These are phyloP conservation scores for Glyphotaelius pellucidus DNA, from an alignment of 2,888 invertebrate species.

Conservation along the genomic window DNA sequence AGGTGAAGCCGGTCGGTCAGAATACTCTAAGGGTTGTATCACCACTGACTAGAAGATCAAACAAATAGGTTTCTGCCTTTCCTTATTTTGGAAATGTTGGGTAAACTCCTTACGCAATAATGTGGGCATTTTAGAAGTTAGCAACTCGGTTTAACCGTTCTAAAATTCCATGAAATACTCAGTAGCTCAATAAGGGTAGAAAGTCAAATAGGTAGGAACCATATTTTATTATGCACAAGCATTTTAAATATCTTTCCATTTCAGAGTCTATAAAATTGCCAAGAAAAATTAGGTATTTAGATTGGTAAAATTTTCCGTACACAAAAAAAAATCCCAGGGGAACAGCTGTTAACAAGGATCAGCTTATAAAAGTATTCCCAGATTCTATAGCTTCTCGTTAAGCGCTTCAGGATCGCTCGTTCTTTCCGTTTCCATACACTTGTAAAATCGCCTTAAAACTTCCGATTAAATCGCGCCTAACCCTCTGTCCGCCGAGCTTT, in stretches of 20 bases:
- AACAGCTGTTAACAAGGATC: too few relatives aligned
- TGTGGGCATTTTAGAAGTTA: background rate
- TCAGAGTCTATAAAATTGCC: background rate
- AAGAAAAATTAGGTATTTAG: background rate
- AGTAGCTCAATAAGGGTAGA: background rate
- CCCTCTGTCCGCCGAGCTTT: background rate
- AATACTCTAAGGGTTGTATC: too few relatives aligned
- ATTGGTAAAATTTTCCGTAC: background rate
- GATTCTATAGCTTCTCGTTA: too few relatives aligned
- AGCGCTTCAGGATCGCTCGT: too few relatives aligned
- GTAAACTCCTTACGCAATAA: background rate
- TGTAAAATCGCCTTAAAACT: background rate
- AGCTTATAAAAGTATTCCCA: too few relatives aligned
- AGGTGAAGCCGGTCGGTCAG: too few relatives aligned
- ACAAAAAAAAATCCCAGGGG: too few relatives aligned
- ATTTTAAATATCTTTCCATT: background rate
- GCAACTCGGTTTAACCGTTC: background rate
- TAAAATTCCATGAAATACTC: background rate
- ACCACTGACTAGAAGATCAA: too few relatives aligned
- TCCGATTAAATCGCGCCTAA: slow-evolving; percentile 29
- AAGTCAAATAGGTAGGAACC: background rate
- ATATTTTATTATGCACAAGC: background rate
- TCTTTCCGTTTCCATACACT: too few relatives aligned
- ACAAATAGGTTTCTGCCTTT: too few relatives aligned
- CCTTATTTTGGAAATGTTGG: background rate